phyloP scores from a whole-genome alignment of 2,888 invertebrate genomes.

The Incurvaria masculella region DNA sequence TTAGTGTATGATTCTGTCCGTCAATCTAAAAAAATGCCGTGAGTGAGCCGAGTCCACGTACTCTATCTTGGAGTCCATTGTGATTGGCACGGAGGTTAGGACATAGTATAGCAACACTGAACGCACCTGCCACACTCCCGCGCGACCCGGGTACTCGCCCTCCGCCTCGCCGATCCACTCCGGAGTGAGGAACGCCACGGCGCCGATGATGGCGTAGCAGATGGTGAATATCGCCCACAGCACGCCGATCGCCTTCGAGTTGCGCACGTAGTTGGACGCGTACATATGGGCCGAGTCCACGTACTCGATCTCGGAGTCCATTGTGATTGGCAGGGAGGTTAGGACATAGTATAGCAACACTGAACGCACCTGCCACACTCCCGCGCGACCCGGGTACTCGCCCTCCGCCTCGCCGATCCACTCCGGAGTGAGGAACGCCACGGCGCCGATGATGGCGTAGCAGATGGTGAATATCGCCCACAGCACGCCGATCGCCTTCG shows the following conservation, averaged over 20 bases:
- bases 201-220: constrained; percentile 93
- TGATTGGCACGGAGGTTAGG: too few species aligned
- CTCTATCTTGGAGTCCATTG: constrained; percentile 88
- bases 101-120: too few species aligned
- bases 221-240: constrained; percentile 98
- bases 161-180: constrained; percentile 87
- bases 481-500: too few species aligned
- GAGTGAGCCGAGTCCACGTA: constrained; percentile 89
- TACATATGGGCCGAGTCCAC: constrained; percentile 89
- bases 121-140: constrained; percentile 93
- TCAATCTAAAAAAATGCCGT: too few species aligned
- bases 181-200: constrained; percentile 93
- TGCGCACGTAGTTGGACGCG: constrained; percentile 86
- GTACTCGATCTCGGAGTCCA: constrained; percentile 92
- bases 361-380: too few species aligned
- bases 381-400: too few species aligned
- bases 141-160: constrained; percentile 84
- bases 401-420: too few species aligned
- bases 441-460: too few species aligned
- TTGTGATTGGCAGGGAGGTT: constrained; percentile 39
- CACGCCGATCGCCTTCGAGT: constrained; percentile 93
- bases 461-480: too few species aligned
- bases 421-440: too few species aligned
- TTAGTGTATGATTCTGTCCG: too few species aligned
- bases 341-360: too few species aligned